Conservation (phyloP, 2,113 vertebrate genomes). For the Myiagra hebetior region DNA sequence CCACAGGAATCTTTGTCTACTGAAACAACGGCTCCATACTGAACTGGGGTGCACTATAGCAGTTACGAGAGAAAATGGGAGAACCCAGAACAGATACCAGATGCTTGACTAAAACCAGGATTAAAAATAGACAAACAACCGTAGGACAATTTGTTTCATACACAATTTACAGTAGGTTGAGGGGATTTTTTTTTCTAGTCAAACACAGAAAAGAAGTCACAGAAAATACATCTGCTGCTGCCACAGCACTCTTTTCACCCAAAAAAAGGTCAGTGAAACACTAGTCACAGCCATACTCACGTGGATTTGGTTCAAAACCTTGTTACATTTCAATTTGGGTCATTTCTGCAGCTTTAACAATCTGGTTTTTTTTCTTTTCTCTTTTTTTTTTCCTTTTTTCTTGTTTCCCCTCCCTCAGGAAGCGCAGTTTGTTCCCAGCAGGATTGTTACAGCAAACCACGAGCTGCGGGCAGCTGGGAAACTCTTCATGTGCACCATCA, state of each 20-base stretch:
- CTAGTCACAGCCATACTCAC: constrained; percentile 24
- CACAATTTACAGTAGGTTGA: constrained; percentile 70
- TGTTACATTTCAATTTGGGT: neutral
- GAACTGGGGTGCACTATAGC: constrained; percentile 44
- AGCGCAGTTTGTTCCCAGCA: neutral
- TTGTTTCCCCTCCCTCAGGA: neutral
- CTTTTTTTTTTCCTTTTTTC: no score
- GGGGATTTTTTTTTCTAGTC: neutral
- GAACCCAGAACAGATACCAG: constrained; percentile 69
- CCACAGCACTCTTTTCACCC: constrained; percentile 42
- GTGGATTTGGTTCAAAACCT: constrained; percentile 9
- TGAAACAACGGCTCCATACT: constrained; percentile 29
- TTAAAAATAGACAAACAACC: constrained; percentile 60
- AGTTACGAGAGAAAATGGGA: constrained; percentile 58
- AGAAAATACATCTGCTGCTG: constrained; percentile 71
- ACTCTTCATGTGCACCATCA: neutral
- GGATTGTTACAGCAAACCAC: neutral
- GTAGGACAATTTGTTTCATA: constrained; percentile 67
- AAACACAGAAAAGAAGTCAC: constrained; percentile 67
- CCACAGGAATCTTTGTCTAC: constrained; percentile 56
- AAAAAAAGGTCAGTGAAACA: neutral
- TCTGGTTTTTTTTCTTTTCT: neutral
- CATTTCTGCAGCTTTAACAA: constrained; percentile 3
- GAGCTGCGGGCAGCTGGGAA: neutral
- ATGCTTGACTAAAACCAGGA: constrained; percentile 66